These are phyloP conservation scores for Limenitis arthemis DNA, from an alignment of 2,888 invertebrate genomes.

Conservation along the genomic window DNA sequence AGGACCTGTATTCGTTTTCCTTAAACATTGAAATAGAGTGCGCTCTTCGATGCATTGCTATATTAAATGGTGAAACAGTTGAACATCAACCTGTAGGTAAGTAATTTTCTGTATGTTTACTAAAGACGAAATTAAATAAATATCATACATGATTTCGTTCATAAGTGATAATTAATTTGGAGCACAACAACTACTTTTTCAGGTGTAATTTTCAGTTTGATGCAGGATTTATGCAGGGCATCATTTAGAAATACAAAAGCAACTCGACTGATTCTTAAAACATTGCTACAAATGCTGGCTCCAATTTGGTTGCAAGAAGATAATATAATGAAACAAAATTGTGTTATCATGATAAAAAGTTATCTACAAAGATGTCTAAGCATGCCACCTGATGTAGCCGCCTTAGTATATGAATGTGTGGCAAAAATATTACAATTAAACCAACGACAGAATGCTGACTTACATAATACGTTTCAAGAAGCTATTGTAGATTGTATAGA, in stretches of 20 bases:
- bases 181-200: slow-evolving; percentile 21
- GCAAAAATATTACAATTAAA: slow-evolving; percentile 45
- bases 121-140: background rate
- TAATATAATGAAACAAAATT: slow-evolving; percentile 47
- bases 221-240: slow-evolving; percentile 54
- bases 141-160: background rate
- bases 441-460: slow-evolving; percentile 30
- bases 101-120: slow-evolving; percentile 1
- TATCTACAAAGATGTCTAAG: slow-evolving; percentile 44
- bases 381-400: slow-evolving; percentile 49
- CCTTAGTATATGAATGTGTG: slow-evolving; percentile 54
- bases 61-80: slow-evolving; percentile 37
- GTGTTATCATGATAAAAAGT: slow-evolving; percentile 56
- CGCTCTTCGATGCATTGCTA: slow-evolving; percentile 44
- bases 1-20: slow-evolving; percentile 45
- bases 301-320: slow-evolving; percentile 41
- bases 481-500: slow-evolving; percentile 41
- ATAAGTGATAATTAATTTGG: background rate
- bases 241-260: slow-evolving; percentile 50
- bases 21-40: slow-evolving; percentile 41
- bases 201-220: slow-evolving; percentile 49
- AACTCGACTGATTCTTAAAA: slow-evolving; percentile 41
- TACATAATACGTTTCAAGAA: slow-evolving; percentile 38
- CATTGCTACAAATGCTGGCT: slow-evolving; percentile 45
- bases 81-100: slow-evolving; percentile 49